Evolutionary conservation across 2,888 invertebrate genomes (phyloP).

Genomic region (Formica aserva): DNA sequence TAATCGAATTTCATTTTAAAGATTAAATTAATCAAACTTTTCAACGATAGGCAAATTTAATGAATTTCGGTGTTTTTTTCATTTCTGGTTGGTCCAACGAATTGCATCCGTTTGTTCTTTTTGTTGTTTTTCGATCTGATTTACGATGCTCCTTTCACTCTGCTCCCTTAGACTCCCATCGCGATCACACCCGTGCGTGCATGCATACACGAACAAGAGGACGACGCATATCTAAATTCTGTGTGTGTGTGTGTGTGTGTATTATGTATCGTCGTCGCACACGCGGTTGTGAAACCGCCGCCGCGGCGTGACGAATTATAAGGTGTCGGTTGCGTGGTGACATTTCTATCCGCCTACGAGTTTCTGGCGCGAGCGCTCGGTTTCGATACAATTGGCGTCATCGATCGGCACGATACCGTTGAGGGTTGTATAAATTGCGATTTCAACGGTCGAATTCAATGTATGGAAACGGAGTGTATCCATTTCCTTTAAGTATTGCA

Average conservation of each 20-base stretch:
- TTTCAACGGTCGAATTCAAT: slow-evolving; percentile 1
- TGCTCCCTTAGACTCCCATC: slow-evolving; percentile 58
- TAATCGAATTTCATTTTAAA: not conserved
- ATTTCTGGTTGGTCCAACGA: not conserved
- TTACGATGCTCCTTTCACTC: slow-evolving; percentile 70
- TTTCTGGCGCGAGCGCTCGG: slow-evolving; percentile 19
- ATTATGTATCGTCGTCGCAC: slow-evolving; percentile 61
- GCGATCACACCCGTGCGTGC: slow-evolving; percentile 59
- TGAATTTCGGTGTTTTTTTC: not conserved
- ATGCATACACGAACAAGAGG: slow-evolving; percentile 16
- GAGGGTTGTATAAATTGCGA: not conserved
- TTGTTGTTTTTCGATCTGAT: slow-evolving; percentile 56
- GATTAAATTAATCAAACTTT: not conserved
- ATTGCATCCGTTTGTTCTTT: not conserved
- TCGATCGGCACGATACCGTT: slow-evolving; percentile 6
- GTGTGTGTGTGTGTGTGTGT: slow-evolving; percentile 44
- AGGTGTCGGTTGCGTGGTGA: slow-evolving; percentile 60
- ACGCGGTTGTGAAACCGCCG: slow-evolving; percentile 63
- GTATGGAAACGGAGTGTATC: not conserved
- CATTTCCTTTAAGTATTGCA: not conserved
- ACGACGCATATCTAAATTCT: slow-evolving; percentile 55
- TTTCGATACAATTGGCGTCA: slow-evolving; percentile 32
- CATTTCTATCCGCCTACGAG: slow-evolving; percentile 69
- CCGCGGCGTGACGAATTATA: slow-evolving; percentile 65
- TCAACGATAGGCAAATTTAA: not conserved